Percentiles rank a stretch among this genome's conserved stretches.
These are phyloP conservation scores for Noctua janthina DNA, from an alignment of 2,888 invertebrate genomes.

Conservation along the genomic window DNA sequence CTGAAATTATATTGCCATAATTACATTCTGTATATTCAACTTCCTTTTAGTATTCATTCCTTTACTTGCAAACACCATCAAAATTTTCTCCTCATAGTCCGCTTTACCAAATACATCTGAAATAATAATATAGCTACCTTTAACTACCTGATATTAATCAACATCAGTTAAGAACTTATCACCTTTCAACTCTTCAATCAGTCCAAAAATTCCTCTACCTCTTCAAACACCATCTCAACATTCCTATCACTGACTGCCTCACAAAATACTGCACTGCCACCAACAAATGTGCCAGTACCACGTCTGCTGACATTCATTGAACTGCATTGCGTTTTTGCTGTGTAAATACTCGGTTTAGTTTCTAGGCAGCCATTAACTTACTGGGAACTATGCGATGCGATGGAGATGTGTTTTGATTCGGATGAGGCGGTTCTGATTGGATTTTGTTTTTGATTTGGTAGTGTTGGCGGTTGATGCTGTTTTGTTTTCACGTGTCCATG, in stretches of 20 bases:
- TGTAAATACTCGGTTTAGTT: constrained; percentile 66
- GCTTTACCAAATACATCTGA: not conserved
- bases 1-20: not conserved
- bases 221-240: constrained; percentile 21
- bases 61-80: not conserved
- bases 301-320: constrained; percentile 61
- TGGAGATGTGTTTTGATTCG: constrained; percentile 31
- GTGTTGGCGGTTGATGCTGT: not conserved
- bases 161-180: too few species aligned
- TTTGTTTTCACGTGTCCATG: not conserved
- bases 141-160: not conserved
- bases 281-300: constrained; percentile 68
- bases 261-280: constrained; percentile 29
- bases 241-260: constrained; percentile 12
- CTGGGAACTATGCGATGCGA: constrained; percentile 54
- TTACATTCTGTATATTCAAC: not conserved
- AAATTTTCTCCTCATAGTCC: not conserved
- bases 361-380: constrained; percentile 65
- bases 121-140: not conserved
- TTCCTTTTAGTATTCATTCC: not conserved
- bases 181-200: constrained; percentile 9
- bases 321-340: constrained; percentile 68
- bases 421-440: constrained; percentile 48
- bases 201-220: constrained; percentile 2
- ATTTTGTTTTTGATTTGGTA: constrained; percentile 5